Percentiles rank a stretch among this genome's conserved stretches.
Evolutionary conservation across 2,113 vertebrate genomes (phyloP).

Genomic region (Tragelaphus scriptus): DNA sequence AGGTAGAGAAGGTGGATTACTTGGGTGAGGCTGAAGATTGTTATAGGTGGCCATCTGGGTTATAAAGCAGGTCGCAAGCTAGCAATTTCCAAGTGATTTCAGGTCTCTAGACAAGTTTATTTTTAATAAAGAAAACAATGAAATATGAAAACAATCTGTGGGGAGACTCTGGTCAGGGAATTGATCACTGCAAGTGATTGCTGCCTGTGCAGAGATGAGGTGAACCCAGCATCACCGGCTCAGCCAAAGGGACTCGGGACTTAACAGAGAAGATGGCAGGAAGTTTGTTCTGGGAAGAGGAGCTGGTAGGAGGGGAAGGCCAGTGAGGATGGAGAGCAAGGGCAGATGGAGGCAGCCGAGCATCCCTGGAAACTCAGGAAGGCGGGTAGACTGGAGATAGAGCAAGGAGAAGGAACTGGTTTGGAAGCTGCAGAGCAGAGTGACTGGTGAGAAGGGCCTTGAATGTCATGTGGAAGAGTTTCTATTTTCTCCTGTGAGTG

Average conservation of each 20-base stretch:
- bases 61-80: neutral
- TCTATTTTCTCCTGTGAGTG: fast-evolving
- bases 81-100: neutral
- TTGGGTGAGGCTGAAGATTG: neutral
- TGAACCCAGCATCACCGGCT: neutral
- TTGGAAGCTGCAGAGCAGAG: fast-evolving
- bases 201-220: fast-evolving
- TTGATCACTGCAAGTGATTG: fast-evolving
- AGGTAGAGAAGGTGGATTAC: neutral
- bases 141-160: neutral
- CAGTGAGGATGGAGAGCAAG: neutral
- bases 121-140: neutral
- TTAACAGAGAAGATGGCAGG: neutral
- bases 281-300: neutral
- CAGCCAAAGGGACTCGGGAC: neutral
- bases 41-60: fast-evolving
- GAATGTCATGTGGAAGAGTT: fast-evolving
- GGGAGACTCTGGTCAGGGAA: neutral
- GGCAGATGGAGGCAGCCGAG: fast-evolving
- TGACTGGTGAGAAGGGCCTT: neutral
- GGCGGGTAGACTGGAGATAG: fast-evolving
- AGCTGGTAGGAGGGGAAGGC: neutral
- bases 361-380: fast-evolving
- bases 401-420: no score
- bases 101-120: neutral